A percentile compares a stretch with the other conserved stretches of the same genome.
phyloP scores from a whole-genome alignment of 1,140 invertebrate genomes.

The Theocolax elegans region DNA sequence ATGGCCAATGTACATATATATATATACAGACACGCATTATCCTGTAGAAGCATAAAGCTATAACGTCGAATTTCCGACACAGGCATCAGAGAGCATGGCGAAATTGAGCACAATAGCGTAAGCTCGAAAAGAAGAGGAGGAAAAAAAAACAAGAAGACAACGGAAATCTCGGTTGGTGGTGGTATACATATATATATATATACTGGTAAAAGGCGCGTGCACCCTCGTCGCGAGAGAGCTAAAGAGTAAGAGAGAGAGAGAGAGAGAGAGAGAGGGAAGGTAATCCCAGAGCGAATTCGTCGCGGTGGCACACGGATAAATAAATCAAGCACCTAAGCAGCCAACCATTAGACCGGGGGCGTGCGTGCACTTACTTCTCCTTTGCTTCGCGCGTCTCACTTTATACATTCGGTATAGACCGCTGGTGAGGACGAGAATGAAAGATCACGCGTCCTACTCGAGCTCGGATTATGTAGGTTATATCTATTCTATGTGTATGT shows the following conservation, averaged over 20 bases:
- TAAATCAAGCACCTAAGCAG: conserved; percentile 60
- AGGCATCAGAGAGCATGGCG: not conserved
- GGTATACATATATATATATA: too few species aligned
- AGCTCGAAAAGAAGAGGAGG: not conserved
- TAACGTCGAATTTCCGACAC: not conserved
- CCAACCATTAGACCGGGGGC: conserved; percentile 50
- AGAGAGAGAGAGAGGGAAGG: too few species aligned
- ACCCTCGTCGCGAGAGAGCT: too few species aligned
- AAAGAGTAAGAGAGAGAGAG: too few species aligned
- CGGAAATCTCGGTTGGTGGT: not conserved
- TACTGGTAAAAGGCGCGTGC: too few species aligned
- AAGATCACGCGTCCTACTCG: conserved; percentile 9
- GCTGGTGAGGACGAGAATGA: not conserved
- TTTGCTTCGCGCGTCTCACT: not conserved
- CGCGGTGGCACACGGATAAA: conserved; percentile 58
- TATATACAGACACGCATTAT: not conserved
- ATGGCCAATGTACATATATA: not conserved
- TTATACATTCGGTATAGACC: not conserved
- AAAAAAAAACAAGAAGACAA: not conserved
- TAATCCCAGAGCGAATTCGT: conserved; percentile 58
- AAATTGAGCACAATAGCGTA: not conserved
- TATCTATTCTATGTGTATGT: too few species aligned
- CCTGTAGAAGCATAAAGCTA: not conserved
- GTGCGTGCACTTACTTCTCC: not conserved
- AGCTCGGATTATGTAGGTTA: conserved; percentile 27